These are phyloP conservation scores for Xiphophorus maculatus DNA, from an alignment of 2,113 vertebrate species.

Conservation along the genomic window DNA sequence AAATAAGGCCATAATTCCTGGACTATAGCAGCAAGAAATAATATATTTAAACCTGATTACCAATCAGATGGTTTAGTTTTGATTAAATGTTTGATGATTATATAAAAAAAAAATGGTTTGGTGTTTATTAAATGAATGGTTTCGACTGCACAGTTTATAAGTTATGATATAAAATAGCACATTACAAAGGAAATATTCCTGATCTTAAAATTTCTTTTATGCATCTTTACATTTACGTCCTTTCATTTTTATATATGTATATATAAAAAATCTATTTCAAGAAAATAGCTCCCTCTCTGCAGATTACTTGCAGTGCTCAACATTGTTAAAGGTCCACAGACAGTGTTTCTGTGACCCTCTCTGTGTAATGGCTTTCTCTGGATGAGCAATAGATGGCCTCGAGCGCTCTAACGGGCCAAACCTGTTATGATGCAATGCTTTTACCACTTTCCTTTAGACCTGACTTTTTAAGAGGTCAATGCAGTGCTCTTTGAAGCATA, in stretches of 20 bases:
- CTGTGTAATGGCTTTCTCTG: conserved; percentile 57
- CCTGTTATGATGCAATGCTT: conserved; percentile 62
- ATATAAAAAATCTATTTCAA: conserved; percentile 1
- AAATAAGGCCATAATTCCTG: not conserved
- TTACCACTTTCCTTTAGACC: conserved; percentile 55
- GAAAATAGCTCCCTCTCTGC: conserved; percentile 15
- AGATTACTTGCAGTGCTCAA: conserved; percentile 1
- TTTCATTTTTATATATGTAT: conserved; percentile 3
- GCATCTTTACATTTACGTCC: not conserved
- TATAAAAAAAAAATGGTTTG: not conserved
- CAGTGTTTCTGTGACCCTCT: conserved; percentile 37
- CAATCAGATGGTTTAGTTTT: not conserved
- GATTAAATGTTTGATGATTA: not conserved
- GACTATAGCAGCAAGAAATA: not conserved
- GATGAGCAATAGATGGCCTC: conserved; percentile 45
- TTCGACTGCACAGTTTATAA: not conserved
- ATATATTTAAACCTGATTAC: not conserved
- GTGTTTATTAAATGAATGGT: not conserved
- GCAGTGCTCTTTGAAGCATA: conserved; percentile 44
- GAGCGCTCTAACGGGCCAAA: conserved; percentile 37
- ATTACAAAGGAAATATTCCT: not conserved
- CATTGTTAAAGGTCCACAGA: conserved; percentile 43
- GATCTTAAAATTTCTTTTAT: not conserved
- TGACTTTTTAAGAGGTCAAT: conserved; percentile 60
- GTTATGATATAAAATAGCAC: not conserved